A percentile compares a stretch with the other conserved stretches of the same genome.
Evolutionary conservation across 2,113 vertebrate genomes (phyloP).

Genomic region (Gobiocypris rarus): DNA sequence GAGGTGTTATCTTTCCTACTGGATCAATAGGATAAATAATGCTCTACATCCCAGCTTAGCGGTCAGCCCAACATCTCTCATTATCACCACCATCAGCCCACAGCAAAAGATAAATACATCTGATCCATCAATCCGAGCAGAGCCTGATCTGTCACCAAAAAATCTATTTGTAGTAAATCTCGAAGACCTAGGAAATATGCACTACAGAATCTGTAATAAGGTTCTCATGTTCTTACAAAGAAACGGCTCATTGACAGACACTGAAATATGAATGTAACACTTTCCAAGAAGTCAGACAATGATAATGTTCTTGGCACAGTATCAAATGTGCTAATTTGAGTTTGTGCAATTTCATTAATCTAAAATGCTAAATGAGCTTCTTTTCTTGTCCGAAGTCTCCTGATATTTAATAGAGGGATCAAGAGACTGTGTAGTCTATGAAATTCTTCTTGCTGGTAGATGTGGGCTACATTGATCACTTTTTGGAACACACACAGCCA

Average conservation of each 20-base stretch:
- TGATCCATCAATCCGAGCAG: conserved; percentile 28
- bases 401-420: conserved; percentile 21
- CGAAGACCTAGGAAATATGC: conserved; percentile 35
- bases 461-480: conserved; percentile 30
- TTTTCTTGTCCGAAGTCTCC: conserved; percentile 9
- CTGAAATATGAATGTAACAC: conserved; percentile 26
- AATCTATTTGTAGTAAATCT: conserved; percentile 48
- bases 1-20: conserved; percentile 51
- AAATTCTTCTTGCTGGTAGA: conserved; percentile 19
- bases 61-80: conserved; percentile 44
- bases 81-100: conserved; percentile 49
- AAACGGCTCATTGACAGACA: background rate
- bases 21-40: conserved; percentile 59
- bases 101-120: conserved; percentile 51
- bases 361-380: conserved; percentile 25
- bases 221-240: background rate
- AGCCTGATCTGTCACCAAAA: conserved; percentile 36
- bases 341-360: conserved; percentile 24
- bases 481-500: conserved; percentile 21
- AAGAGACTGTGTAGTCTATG: conserved; percentile 20
- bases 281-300: conserved; percentile 35
- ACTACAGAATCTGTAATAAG: conserved; percentile 43
- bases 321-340: conserved; percentile 12
- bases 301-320: background rate
- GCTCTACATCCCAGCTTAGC: conserved; percentile 48